These are phyloP conservation scores for Daktulosphaira vitifoliae DNA, from an alignment of 1,140 invertebrate genomes.

Conservation along the genomic window DNA sequence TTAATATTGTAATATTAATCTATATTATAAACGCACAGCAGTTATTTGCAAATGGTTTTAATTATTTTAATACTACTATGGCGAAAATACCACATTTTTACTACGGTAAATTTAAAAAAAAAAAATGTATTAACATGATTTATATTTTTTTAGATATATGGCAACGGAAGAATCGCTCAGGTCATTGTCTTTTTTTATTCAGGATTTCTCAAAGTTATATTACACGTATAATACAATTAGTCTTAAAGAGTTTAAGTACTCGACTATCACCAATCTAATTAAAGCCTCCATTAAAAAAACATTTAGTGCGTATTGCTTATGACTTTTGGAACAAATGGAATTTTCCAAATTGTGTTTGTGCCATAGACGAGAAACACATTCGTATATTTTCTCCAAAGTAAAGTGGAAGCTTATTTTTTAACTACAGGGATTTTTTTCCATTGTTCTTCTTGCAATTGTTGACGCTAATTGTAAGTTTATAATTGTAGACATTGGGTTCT, in stretches of 20 bases:
- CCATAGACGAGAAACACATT: no score
- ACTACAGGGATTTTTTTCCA: not conserved
- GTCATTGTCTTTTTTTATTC: no score
- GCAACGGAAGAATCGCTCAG: no score
- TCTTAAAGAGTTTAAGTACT: slow-evolving; percentile 16
- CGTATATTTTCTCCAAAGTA: slow-evolving; percentile 4
- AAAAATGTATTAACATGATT: not conserved
- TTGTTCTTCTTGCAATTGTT: slow-evolving; percentile 29
- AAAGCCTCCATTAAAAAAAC: slow-evolving; percentile 12
- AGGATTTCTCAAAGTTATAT: no score
- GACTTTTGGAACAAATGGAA: slow-evolving; percentile 11
- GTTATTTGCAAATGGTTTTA: no score
- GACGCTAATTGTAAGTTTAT: slow-evolving; percentile 38
- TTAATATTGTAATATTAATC: no score
- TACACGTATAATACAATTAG: slow-evolving; percentile 14
- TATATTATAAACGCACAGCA: no score
- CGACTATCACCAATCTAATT: not conserved
- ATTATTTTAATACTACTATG: no score
- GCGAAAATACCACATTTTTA: no score
- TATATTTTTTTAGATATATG: slow-evolving; percentile 4
- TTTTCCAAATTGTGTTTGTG: slow-evolving; percentile 16
- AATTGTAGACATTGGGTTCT: slow-evolving; percentile 36
- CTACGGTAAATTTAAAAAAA: not conserved
- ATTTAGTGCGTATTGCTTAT: slow-evolving; percentile 10
- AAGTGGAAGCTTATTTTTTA: slow-evolving; percentile 3